Evolutionary conservation across 2,113 vertebrate genomes (phyloP).

Genomic region (Bambusicola thoracicus): DNA sequence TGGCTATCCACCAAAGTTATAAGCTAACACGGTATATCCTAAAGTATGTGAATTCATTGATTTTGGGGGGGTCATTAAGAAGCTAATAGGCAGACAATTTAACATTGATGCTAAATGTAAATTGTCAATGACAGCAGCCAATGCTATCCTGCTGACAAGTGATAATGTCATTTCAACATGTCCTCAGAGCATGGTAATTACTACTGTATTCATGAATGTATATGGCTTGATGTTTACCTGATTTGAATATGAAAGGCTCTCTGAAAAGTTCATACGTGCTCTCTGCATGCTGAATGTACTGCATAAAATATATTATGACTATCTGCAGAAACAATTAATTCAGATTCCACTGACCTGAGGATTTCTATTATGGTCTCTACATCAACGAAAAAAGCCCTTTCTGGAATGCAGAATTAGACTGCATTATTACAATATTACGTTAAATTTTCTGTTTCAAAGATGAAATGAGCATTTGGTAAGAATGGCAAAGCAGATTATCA

Average conservation of each 20-base stretch:
- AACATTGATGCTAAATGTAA: conserved; percentile 53
- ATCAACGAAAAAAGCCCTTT: neutral
- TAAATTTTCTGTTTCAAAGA: neutral
- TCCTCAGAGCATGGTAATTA: conserved; percentile 66
- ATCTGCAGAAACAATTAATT: conserved; percentile 57
- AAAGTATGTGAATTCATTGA: conserved; percentile 47
- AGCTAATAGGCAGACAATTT: conserved; percentile 56
- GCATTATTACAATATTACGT: neutral
- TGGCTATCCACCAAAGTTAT: neutral
- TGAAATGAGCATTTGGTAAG: neutral
- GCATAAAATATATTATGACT: conserved; percentile 11
- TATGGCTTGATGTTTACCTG: conserved; percentile 59
- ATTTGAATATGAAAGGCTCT: conserved; percentile 54
- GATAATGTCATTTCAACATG: conserved; percentile 48
- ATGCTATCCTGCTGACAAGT: conserved; percentile 60
- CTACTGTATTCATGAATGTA: conserved; percentile 44
- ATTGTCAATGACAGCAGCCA: conserved; percentile 53
- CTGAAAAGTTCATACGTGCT: conserved; percentile 9
- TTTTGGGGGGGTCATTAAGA: conserved; percentile 43
- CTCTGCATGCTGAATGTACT: neutral
- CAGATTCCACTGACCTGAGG: conserved; percentile 12
- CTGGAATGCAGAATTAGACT: neutral
- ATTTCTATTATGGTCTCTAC: conserved; percentile 6
- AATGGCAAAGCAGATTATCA: neutral
- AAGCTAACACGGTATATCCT: neutral